Evolutionary conservation across 37 sponge, comb jelly and placozoan species (phyloP).

Genomic region (Spongia lamella): DNA sequence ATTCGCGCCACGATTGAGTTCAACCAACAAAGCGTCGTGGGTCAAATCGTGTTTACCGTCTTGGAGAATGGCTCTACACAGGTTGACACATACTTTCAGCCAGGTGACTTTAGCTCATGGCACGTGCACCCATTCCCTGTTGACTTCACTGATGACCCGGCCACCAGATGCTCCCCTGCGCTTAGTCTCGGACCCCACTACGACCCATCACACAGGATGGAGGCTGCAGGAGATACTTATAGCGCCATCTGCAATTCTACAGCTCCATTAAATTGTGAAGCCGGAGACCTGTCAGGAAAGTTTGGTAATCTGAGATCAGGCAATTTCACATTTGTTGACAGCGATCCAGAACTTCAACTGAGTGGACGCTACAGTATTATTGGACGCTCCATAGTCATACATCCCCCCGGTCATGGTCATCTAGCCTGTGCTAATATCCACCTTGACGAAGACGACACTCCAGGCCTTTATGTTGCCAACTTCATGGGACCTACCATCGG

Average conservation of each 20-base stretch:
- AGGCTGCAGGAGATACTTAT: not conserved
- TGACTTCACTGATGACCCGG: constrained; percentile 35
- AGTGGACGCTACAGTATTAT: constrained; percentile 37
- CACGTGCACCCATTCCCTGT: constrained; percentile 59
- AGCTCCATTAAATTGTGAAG: constrained; percentile 22
- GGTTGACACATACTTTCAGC: too few relatives aligned
- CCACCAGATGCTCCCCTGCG: constrained; percentile 12
- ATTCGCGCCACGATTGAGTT: too few relatives aligned
- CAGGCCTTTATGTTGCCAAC: not conserved
- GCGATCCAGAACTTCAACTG: not conserved
- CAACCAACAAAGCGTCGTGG: too few relatives aligned
- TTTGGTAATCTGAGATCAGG: not conserved
- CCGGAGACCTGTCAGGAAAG: constrained; percentile 23
- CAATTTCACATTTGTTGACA: too few relatives aligned
- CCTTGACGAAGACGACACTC: not conserved
- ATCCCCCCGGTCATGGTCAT: not conserved
- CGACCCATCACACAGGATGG: constrained; percentile 33
- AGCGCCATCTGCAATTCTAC: not conserved
- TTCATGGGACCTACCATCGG: constrained; percentile 49
- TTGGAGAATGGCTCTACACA: too few relatives aligned
- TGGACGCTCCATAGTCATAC: constrained; percentile 55
- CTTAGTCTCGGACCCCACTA: constrained; percentile 40
- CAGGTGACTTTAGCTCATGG: constrained; percentile 9
- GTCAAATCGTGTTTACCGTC: too few relatives aligned
- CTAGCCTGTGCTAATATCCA: constrained; percentile 57